These are phyloP conservation scores for Ia io DNA, from an alignment of 2,113 vertebrate genomes.

Conservation along the genomic window DNA sequence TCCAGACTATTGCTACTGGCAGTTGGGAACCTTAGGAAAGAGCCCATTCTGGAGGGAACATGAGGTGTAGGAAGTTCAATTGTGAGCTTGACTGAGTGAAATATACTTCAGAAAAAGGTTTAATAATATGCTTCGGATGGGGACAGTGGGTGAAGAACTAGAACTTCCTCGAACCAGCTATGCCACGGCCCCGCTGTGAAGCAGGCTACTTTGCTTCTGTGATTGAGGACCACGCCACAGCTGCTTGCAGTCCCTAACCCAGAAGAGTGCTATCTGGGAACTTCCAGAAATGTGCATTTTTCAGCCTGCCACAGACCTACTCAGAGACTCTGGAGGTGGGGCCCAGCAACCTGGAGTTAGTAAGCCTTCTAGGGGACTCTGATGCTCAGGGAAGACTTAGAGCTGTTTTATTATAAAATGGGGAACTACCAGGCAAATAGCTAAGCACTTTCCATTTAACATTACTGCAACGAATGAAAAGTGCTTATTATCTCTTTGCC, in stretches of 20 bases:
- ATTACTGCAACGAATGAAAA: not conserved
- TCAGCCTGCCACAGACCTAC: not conserved
- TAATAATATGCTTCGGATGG: not conserved
- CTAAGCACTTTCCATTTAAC: not conserved
- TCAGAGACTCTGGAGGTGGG: not conserved
- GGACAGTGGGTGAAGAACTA: not conserved
- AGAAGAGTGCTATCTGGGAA: not conserved
- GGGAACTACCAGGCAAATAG: not conserved
- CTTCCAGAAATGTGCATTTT: not conserved
- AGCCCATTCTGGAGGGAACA: not conserved
- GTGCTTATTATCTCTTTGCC: not conserved
- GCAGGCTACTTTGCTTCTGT: not conserved
- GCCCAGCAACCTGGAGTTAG: not conserved
- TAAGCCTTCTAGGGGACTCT: not conserved
- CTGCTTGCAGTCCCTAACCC: not conserved
- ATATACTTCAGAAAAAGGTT: not conserved
- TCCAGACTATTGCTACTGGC: not conserved
- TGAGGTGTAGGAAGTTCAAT: not conserved
- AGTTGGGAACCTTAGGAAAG: not conserved
- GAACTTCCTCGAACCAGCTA: not conserved
- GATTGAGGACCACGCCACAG: not conserved
- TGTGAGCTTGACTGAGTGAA: not conserved
- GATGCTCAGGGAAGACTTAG: not conserved
- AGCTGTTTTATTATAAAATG: not conserved
- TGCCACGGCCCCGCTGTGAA: not conserved